phyloP scores from a whole-genome alignment of 2,888 invertebrate genomes.

The Lottia scabra region DNA sequence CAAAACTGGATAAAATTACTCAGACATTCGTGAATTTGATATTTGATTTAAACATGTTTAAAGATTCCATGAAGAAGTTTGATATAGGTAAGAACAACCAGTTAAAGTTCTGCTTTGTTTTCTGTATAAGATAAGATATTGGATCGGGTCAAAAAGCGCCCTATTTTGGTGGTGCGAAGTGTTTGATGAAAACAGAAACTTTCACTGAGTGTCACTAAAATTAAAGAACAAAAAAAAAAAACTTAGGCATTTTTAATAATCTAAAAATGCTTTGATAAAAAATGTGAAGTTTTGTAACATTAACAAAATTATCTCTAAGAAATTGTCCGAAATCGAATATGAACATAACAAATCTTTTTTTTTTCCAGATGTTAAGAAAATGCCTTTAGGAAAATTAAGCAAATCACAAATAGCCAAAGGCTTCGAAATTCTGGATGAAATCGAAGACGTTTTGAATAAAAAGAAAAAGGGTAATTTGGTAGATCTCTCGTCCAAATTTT shows the following conservation, averaged over 20 bases:
- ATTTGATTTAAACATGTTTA: constrained; percentile 70
- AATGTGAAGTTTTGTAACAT: no score
- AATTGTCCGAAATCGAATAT: no score
- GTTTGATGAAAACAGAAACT: no score
- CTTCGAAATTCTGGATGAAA: constrained; percentile 68
- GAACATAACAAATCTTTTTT: neutral
- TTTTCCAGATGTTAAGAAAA: constrained; percentile 69
- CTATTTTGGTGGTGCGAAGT: no score
- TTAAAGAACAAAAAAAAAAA: no score
- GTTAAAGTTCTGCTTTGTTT: no score
- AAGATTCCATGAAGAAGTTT: constrained; percentile 66
- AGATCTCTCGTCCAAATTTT: constrained; percentile 68
- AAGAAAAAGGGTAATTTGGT: constrained; percentile 45
- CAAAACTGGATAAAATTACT: constrained; percentile 62
- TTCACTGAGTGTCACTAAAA: no score
- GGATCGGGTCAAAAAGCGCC: no score
- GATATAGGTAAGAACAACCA: constrained; percentile 61
- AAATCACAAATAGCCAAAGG: constrained; percentile 71
- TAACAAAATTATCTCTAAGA: no score
- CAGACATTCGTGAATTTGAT: constrained; percentile 67
- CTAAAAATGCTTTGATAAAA: no score
- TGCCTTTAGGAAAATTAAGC: constrained; percentile 71
- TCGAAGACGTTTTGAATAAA: constrained; percentile 65
- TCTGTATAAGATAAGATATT: no score
- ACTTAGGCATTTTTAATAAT: no score